A percentile compares a stretch with the other conserved stretches of the same genome.
Conservation (phyloP, 2,797 vertebrate genomes). For the Huso huso region DNA sequence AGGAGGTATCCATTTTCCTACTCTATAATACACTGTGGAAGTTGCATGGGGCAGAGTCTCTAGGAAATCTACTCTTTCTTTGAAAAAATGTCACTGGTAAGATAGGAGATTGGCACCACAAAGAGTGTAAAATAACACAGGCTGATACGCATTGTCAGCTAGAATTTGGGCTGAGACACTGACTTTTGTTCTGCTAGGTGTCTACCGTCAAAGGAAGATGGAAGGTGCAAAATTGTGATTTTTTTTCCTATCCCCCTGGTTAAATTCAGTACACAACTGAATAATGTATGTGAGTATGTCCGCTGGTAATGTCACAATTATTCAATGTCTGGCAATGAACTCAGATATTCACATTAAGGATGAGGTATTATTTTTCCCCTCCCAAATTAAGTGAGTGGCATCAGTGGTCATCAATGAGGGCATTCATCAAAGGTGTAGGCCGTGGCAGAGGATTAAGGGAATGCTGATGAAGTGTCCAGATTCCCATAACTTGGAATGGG, state of each 20-base stretch:
- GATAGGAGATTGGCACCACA: slow-evolving; percentile 99
- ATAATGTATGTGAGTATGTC: slow-evolving; percentile 70
- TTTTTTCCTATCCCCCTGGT: slow-evolving; percentile 67
- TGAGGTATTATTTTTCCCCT: slow-evolving; percentile 63
- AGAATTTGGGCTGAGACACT: slow-evolving; percentile 97
- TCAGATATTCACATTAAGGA: slow-evolving; percentile 63
- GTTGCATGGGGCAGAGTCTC: slow-evolving; percentile 97
- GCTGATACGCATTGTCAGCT: slow-evolving; percentile 98
- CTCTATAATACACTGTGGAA: slow-evolving; percentile 86
- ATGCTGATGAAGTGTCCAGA: slow-evolving; percentile 74
- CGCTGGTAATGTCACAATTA: slow-evolving; percentile 80
- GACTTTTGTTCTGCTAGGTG: slow-evolving; percentile 95
- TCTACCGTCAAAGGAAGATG: slow-evolving; percentile 85
- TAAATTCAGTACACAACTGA: slow-evolving; percentile 71
- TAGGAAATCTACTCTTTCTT: slow-evolving; percentile 99
- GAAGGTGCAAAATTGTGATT: slow-evolving; percentile 83
- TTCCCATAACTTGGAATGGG: slow-evolving; percentile 79
- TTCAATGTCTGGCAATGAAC: slow-evolving; percentile 67
- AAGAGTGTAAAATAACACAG: slow-evolving; percentile 93
- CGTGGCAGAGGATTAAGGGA: slow-evolving; percentile 73
- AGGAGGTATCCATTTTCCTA: slow-evolving; percentile 74
- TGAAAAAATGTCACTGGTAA: slow-evolving; percentile 98
- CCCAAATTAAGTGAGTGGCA: slow-evolving; percentile 69
- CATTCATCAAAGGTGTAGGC: slow-evolving; percentile 74
- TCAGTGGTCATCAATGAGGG: slow-evolving; percentile 65